Conservation (phyloP, 2,888 invertebrate genomes). For the Ochlodes sylvanus region DNA sequence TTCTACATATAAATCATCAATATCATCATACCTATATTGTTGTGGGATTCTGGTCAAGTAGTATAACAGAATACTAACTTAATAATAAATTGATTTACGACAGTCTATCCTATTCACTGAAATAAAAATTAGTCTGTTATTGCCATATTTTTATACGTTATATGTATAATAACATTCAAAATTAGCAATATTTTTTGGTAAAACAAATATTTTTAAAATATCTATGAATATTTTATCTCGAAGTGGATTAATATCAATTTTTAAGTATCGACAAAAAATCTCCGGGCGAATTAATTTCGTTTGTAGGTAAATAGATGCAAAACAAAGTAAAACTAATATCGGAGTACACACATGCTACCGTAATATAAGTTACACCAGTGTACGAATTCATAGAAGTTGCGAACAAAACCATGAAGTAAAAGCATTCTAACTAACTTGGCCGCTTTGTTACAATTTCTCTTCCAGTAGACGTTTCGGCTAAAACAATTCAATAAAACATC, state of each 20-base stretch:
- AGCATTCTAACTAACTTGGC: slow-evolving; percentile 41
- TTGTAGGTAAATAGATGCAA: slow-evolving; percentile 37
- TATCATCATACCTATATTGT: no score
- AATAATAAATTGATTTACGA: no score
- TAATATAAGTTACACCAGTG: slow-evolving; percentile 52
- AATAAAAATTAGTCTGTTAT: no score
- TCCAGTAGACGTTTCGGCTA: background rate
- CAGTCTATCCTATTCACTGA: no score
- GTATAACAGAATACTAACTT: no score
- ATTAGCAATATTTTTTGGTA: no score
- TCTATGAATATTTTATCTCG: background rate
- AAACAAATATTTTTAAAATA: no score
- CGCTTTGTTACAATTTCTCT: slow-evolving; percentile 21
- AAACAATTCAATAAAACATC: background rate
- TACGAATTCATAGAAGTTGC: slow-evolving; percentile 45
- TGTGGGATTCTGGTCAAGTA: no score
- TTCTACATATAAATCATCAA: no score
- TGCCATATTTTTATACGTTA: no score
- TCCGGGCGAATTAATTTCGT: slow-evolving; percentile 17
- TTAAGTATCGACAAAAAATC: background rate
- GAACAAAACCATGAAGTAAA: slow-evolving; percentile 46
- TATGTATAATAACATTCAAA: no score
- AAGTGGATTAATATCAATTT: slow-evolving; percentile 2
- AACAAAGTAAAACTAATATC: slow-evolving; percentile 63
- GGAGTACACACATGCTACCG: slow-evolving; percentile 60